A percentile compares a stretch with the other conserved stretches of the same genome.
These are phyloP conservation scores for Caenorhabditis panamensis DNA, from an alignment of 2,888 invertebrate species.

Conservation along the genomic window DNA sequence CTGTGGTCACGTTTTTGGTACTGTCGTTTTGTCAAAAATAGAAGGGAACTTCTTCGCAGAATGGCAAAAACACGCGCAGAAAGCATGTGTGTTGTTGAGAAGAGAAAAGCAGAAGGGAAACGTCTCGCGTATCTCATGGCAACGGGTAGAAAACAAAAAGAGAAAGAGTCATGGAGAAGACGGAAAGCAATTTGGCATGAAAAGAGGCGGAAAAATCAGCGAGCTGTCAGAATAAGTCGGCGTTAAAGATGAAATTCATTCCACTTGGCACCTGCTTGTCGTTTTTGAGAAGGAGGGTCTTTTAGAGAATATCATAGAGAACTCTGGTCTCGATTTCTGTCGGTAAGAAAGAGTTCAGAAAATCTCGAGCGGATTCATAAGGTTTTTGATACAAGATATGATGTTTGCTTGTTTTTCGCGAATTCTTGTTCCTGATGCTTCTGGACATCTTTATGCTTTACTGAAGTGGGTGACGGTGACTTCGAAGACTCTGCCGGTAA, in stretches of 20 bases:
- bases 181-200: slow-evolving; percentile 13
- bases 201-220: not conserved
- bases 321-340: too few species aligned
- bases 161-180: not conserved
- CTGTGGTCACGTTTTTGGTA: slow-evolving; percentile 33
- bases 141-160: slow-evolving; percentile 34
- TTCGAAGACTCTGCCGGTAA: not conserved
- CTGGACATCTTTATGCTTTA: not conserved
- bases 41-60: not conserved
- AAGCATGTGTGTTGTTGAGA: not conserved
- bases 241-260: too few species aligned
- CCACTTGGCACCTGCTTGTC: too few species aligned
- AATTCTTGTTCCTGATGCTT: not conserved
- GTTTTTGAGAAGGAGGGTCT: too few species aligned
- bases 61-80: not conserved
- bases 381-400: slow-evolving; percentile 30
- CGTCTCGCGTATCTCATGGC: slow-evolving; percentile 21
- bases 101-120: not conserved
- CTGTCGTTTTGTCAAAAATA: slow-evolving; percentile 18
- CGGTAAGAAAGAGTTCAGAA: too few species aligned
- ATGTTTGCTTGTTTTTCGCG: slow-evolving; percentile 40
- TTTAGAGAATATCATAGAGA: too few species aligned
- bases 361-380: too few species aligned
- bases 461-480: not conserved
- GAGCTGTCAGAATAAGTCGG: not conserved